Evolutionary conservation across 1,140 invertebrate genomes (phyloP).

Genomic region (Yoshiicerus persimilis): DNA sequence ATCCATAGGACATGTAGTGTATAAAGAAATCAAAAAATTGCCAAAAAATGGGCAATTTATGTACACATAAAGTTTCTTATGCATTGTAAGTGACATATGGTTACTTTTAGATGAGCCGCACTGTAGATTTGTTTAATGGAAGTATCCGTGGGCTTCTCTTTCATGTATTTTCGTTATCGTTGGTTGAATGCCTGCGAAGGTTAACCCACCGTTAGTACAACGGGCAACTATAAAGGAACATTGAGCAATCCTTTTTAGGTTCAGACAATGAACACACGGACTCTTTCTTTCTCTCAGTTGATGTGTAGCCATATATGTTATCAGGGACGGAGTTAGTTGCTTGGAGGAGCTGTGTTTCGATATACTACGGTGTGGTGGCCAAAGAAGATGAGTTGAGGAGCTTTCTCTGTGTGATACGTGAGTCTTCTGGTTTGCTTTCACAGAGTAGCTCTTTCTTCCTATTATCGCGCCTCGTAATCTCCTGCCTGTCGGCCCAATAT

Average conservation of each 20-base stretch:
- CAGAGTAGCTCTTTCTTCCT: background rate
- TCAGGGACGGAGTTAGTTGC: no score
- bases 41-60: no score
- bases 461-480: constrained; percentile 26
- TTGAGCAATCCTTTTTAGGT: background rate
- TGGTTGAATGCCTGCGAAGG: background rate
- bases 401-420: background rate
- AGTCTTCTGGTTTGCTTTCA: background rate
- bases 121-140: background rate
- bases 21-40: no score
- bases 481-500: constrained; percentile 25
- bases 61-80: no score
- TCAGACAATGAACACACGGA: background rate
- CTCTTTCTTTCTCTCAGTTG: no score
- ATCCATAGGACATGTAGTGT: no score
- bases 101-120: no score
- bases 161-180: background rate
- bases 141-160: background rate
- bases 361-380: background rate
- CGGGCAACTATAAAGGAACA: background rate
- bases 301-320: no score
- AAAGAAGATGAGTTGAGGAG: background rate
- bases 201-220: background rate
- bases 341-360: background rate
- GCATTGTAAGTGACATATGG: no score